Evolutionary conservation across 1,140 invertebrate genomes (phyloP).

Genomic region (fruit fly (Drosophila melanogaster)): DNA sequence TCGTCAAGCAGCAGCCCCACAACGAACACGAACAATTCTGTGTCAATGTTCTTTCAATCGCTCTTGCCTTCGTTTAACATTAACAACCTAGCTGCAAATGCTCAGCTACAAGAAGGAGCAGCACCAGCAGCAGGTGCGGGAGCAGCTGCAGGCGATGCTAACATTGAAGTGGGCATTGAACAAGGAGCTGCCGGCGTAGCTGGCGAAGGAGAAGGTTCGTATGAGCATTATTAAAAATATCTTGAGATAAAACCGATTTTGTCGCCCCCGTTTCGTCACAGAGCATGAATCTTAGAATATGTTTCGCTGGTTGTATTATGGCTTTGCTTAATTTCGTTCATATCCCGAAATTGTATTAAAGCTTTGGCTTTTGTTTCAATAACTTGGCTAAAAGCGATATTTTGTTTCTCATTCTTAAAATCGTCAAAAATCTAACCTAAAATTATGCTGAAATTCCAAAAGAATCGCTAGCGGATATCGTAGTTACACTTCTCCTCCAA

Average conservation of each 20-base stretch:
- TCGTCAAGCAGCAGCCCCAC: slow-evolving; percentile 85
- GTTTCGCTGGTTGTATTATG: background rate
- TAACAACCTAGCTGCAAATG: slow-evolving; percentile 53
- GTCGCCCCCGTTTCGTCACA: slow-evolving; percentile 6
- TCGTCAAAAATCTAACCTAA: background rate
- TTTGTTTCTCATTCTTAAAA: background rate
- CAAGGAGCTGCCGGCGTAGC: slow-evolving; percentile 34
- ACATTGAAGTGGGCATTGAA: background rate
- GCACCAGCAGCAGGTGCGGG: slow-evolving; percentile 29
- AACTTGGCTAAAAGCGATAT: too few species aligned
- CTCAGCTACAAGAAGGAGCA: slow-evolving; percentile 55
- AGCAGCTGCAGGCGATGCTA: slow-evolving; percentile 5
- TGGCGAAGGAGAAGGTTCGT: slow-evolving; percentile 32
- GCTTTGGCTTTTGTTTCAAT: background rate
- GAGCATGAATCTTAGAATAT: slow-evolving; percentile 5
- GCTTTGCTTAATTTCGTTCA: background rate
- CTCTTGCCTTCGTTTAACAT: slow-evolving; percentile 88
- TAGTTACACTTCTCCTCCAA: background rate
- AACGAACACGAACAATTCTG: slow-evolving; percentile 76
- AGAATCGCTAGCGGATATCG: background rate
- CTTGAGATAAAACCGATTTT: background rate
- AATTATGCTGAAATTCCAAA: background rate
- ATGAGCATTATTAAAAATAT: background rate
- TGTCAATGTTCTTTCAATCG: slow-evolving; percentile 88
- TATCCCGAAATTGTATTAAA: background rate